These are phyloP conservation scores for Orestias chungarensis DNA, from an alignment of 2,797 vertebrate genomes.

Conservation along the genomic window DNA sequence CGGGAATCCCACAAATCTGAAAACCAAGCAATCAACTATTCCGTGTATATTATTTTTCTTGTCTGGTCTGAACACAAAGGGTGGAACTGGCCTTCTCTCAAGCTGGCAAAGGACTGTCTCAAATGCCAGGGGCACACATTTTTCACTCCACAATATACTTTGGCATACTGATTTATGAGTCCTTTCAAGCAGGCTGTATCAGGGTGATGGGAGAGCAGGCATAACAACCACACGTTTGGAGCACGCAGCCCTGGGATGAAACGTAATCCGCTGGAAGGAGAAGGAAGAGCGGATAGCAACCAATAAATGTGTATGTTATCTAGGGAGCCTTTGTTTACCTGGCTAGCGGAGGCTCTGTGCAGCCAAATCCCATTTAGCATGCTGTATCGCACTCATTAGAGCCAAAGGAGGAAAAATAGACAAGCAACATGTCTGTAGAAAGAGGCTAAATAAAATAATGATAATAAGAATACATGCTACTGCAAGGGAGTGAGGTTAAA, in stretches of 20 bases:
- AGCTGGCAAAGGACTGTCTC: conserved; percentile 59
- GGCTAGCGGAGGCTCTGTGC: conserved; percentile 49
- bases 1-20: conserved; percentile 31
- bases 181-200: conserved; percentile 68
- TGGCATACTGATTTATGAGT: conserved; percentile 71
- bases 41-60: conserved; percentile 13
- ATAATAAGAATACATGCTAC: conserved; percentile 11
- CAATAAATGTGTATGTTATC: conserved; percentile 49
- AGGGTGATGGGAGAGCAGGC: conserved; percentile 40
- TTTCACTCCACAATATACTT: conserved; percentile 60
- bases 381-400: conserved; percentile 61
- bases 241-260: conserved; percentile 59
- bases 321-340: conserved; percentile 72
- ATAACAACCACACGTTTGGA: conserved; percentile 60
- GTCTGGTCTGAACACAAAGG: conserved; percentile 40
- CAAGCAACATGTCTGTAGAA: conserved; percentile 31
- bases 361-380: conserved; percentile 61
- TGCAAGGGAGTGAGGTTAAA: conserved; percentile 28
- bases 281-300: conserved; percentile 54
- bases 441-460: conserved; percentile 31
- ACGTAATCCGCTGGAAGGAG: conserved; percentile 63
- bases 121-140: conserved; percentile 69
- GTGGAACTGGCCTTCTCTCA: conserved; percentile 55
- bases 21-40: conserved; percentile 40
- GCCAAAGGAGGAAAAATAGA: conserved; percentile 27